Evolutionary conservation across 2,113 vertebrate genomes (phyloP).

Genomic region (Daphoenositta chrysoptera): DNA sequence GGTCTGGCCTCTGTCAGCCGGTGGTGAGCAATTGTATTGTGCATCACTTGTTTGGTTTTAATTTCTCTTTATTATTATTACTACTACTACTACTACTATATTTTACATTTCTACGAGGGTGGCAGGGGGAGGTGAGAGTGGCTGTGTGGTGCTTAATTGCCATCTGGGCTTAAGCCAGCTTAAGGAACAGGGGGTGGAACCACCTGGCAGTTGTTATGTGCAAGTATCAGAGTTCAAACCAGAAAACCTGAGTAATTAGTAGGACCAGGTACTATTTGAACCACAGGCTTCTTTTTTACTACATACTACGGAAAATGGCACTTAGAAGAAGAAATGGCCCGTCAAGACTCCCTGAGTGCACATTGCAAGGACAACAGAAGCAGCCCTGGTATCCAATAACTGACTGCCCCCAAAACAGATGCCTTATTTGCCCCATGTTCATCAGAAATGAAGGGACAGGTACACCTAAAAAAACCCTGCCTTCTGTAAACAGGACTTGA

Average conservation of each 20-base stretch:
- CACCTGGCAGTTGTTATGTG: accelerated
- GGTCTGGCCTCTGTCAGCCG: background rate
- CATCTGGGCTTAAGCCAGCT: background rate
- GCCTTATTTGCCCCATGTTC: background rate
- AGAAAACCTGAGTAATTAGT: background rate
- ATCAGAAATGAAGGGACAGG: background rate
- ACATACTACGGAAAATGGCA: background rate
- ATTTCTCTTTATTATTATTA: background rate
- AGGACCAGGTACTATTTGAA: background rate
- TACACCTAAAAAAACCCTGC: background rate
- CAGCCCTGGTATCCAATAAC: background rate
- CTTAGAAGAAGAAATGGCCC: background rate
- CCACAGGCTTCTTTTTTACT: background rate
- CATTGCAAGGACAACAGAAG: background rate
- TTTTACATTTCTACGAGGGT: background rate
- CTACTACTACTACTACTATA: background rate
- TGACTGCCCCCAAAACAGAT: accelerated
- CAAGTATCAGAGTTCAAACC: background rate
- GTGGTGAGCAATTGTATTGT: background rate
- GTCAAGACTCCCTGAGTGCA: background rate
- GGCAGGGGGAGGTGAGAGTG: background rate
- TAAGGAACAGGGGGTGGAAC: background rate
- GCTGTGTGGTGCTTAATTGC: background rate
- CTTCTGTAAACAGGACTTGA: background rate
- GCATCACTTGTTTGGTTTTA: background rate